Evolutionary conservation across 2,888 invertebrate genomes (phyloP).

Genomic region (Rhaphigaster nebulosa): DNA sequence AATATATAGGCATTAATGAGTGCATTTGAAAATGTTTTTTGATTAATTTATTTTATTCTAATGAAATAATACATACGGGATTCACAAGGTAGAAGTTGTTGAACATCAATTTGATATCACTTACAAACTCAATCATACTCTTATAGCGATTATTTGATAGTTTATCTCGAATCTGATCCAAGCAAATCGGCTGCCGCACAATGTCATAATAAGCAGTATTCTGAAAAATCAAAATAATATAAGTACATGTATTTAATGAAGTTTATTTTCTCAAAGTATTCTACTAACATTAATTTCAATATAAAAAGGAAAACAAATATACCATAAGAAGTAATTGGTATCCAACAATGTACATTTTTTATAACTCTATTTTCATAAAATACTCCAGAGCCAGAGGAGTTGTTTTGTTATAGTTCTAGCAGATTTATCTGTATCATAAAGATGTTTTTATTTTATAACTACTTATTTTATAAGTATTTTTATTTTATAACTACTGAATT

Average conservation of each 20-base stretch:
- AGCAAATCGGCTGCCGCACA: slow-evolving; percentile 85
- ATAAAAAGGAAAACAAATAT: neutral
- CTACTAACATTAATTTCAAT: neutral
- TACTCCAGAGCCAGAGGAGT: neutral
- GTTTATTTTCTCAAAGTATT: neutral
- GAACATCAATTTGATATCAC: slow-evolving; percentile 88
- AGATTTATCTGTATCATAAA: no score
- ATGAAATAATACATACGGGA: slow-evolving; percentile 74
- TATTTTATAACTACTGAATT: neutral
- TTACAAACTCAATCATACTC: slow-evolving; percentile 81
- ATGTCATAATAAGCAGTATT: slow-evolving; percentile 79
- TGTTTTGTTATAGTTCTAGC: no score
- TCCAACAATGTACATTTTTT: neutral
- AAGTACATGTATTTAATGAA: neutral
- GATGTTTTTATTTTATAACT: neutral
- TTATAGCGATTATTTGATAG: slow-evolving; percentile 77
- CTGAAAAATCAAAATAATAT: slow-evolving; percentile 69
- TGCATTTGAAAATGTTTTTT: neutral
- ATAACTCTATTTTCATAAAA: neutral
- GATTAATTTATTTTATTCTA: neutral
- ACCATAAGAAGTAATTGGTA: neutral
- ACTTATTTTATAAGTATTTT: neutral
- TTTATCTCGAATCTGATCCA: slow-evolving; percentile 85
- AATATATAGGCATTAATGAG: neutral
- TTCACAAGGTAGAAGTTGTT: slow-evolving; percentile 89